phyloP scores from a whole-genome alignment of 2,113 vertebrate species.

The Chionodraco myersi region DNA sequence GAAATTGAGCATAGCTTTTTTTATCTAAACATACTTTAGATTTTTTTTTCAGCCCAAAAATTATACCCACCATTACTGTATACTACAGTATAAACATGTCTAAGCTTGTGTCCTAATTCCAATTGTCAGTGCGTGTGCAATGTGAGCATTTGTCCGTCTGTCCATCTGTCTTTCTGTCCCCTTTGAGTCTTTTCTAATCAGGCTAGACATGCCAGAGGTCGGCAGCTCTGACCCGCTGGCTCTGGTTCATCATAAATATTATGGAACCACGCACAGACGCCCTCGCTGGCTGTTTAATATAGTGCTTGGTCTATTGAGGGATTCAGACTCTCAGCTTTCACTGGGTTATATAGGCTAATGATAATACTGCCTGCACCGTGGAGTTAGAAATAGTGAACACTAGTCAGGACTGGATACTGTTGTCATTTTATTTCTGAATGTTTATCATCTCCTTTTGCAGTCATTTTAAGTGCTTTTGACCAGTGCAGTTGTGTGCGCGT shows the following conservation, averaged over 20 bases:
- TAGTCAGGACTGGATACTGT: background rate
- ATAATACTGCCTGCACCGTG: conserved; percentile 21
- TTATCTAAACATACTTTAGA: background rate
- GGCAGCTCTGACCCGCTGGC: conserved; percentile 61
- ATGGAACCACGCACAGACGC: conserved; percentile 41
- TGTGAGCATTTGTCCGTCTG: background rate
- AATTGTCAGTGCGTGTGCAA: background rate
- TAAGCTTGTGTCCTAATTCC: background rate
- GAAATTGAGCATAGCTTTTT: background rate
- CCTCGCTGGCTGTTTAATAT: conserved; percentile 59
- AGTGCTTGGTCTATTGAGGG: conserved; percentile 33
- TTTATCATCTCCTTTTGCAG: conserved; percentile 7
- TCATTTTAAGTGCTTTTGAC: background rate
- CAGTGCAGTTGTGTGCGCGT: conserved; percentile 1
- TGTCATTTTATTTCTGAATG: background rate
- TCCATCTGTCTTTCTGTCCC: conserved; percentile 36
- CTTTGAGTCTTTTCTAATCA: conserved; percentile 45
- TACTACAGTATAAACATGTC: background rate
- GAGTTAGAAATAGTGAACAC: conserved; percentile 8
- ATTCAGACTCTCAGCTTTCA: conserved; percentile 49
- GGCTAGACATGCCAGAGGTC: conserved; percentile 58
- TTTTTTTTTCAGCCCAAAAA: background rate
- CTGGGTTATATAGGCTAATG: conserved; percentile 37
- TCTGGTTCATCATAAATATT: conserved; percentile 73
- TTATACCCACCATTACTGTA: background rate